Conservation (phyloP, 2,797 vertebrate species). For the Choloepus didactylus region DNA sequence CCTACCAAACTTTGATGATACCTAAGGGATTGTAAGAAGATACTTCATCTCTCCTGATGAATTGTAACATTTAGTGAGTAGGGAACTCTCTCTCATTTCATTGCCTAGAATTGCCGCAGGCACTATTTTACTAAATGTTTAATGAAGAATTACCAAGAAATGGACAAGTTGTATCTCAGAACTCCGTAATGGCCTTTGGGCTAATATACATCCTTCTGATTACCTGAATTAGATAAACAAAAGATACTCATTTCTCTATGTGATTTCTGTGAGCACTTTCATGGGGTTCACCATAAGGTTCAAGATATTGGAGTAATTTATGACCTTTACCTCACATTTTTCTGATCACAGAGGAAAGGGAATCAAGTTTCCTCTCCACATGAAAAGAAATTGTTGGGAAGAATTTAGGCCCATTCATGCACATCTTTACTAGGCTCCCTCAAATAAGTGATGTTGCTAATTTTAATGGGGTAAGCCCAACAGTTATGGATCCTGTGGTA, state of each 20-base stretch:
- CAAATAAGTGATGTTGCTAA: not conserved
- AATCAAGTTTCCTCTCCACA: not conserved
- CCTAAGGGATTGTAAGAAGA: not conserved
- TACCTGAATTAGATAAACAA: not conserved
- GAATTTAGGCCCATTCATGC: not conserved
- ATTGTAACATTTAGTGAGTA: not conserved
- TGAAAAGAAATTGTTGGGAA: not conserved
- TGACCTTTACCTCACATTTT: not conserved
- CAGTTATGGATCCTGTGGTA: not conserved
- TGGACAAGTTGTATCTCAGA: not conserved
- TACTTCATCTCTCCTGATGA: not conserved
- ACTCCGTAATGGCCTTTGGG: not conserved
- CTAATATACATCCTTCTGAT: not conserved
- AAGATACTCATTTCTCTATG: not conserved
- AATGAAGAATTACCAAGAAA: constrained; percentile 11
- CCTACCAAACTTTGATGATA: not conserved
- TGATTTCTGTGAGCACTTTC: not conserved
- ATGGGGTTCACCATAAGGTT: not conserved
- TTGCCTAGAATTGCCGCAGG: not conserved
- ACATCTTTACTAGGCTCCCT: not conserved
- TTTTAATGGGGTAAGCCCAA: not conserved
- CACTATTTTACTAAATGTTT: not conserved
- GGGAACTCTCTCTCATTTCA: not conserved
- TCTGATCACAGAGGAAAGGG: not conserved
- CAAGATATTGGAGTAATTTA: not conserved